phyloP scores from a whole-genome alignment of 2,113 vertebrate species.

The Megatriorchis doriae region DNA sequence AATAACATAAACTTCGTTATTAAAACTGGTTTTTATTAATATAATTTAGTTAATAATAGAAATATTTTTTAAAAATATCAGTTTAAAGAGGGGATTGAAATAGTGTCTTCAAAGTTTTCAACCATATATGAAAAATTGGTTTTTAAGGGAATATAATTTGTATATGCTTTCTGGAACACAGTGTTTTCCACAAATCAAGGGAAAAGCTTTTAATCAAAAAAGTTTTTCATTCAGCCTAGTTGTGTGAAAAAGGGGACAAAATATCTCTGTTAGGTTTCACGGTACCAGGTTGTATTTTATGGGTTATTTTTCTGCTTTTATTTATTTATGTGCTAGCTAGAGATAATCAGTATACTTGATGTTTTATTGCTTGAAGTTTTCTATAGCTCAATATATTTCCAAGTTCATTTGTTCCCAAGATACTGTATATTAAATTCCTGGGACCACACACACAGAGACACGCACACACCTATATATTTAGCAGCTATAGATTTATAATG shows the following conservation, averaged over 20 bases:
- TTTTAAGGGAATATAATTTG: background rate
- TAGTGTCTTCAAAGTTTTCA: background rate
- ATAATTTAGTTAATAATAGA: background rate
- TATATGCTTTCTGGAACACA: background rate
- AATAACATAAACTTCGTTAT: background rate
- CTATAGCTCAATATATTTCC: background rate
- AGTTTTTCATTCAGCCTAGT: background rate
- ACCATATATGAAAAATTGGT: fast-evolving
- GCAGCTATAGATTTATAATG: background rate
- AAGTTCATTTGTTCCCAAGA: background rate
- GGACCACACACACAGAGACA: background rate
- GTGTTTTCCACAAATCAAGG: background rate
- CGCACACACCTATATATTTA: fast-evolving
- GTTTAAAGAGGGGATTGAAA: background rate
- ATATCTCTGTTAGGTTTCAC: background rate
- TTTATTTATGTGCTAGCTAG: background rate
- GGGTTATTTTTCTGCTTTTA: background rate
- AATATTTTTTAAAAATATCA: background rate
- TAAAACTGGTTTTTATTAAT: background rate
- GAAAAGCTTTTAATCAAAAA: background rate
- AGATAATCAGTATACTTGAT: background rate
- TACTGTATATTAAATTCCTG: background rate
- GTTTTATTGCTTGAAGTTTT: background rate
- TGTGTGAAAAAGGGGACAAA: background rate
- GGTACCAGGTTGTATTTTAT: background rate